Evolutionary conservation across 2,113 vertebrate species (phyloP).

Genomic region (Hemibagrus wyckioides): DNA sequence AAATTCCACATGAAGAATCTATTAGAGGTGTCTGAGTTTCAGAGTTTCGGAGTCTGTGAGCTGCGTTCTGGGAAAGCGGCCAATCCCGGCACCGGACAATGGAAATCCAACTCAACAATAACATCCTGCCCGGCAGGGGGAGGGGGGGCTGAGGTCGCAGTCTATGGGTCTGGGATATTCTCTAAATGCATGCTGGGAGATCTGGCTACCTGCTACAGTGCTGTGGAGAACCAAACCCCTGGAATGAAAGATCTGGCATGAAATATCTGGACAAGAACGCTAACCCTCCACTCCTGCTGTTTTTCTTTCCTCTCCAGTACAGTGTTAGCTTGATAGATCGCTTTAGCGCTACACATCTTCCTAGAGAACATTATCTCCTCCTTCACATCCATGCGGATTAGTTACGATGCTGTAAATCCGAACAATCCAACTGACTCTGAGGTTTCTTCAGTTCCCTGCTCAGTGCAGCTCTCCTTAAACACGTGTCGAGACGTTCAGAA

Average conservation of each 20-base stretch:
- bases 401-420: no score
- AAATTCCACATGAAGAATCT: constrained; percentile 78
- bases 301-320: background rate
- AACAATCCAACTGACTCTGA: no score
- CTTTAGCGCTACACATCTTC: background rate
- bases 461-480: no score
- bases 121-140: constrained; percentile 77
- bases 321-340: background rate
- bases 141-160: constrained; percentile 44
- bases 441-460: no score
- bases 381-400: background rate
- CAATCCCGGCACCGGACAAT: constrained; percentile 77
- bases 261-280: background rate
- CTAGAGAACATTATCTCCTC: background rate
- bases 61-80: constrained; percentile 71
- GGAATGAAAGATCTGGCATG: background rate
- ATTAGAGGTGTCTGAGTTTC: constrained; percentile 71
- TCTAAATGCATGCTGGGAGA: constrained; percentile 38
- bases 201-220: constrained; percentile 48
- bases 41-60: constrained; percentile 5
- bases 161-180: constrained; percentile 34
- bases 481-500: no score
- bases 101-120: constrained; percentile 79
- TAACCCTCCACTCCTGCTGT: background rate
- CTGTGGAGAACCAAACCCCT: background rate